phyloP scores from a whole-genome alignment of 2,888 invertebrate genomes.

The Mimas tiliae region DNA sequence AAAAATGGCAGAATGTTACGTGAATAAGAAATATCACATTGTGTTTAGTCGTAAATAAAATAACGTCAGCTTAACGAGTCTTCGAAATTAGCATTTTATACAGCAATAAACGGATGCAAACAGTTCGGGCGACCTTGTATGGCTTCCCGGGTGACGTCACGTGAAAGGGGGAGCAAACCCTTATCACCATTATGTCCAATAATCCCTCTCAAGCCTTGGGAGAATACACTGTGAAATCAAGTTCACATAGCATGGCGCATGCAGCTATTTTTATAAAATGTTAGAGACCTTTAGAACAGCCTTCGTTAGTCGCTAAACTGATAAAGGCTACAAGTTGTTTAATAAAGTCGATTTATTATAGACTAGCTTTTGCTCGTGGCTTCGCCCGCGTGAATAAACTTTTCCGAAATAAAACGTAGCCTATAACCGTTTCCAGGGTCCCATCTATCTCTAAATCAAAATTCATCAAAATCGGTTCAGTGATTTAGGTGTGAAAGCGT shows the following conservation, averaged over 20 bases:
- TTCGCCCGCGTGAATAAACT: too few species aligned
- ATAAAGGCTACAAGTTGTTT: neutral
- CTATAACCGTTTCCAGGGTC: too few species aligned
- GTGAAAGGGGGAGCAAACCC: slow-evolving; percentile 40
- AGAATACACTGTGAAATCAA: slow-evolving; percentile 16
- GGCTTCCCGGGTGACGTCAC: slow-evolving; percentile 44
- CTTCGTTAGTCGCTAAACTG: neutral
- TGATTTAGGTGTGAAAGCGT: too few species aligned
- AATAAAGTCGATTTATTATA: neutral
- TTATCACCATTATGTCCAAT: slow-evolving; percentile 35
- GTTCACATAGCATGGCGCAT: slow-evolving; percentile 1
- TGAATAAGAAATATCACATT: neutral
- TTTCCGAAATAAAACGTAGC: too few species aligned
- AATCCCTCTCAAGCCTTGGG: slow-evolving; percentile 9
- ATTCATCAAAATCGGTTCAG: too few species aligned
- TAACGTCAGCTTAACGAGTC: slow-evolving; percentile 7
- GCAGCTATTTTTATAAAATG: slow-evolving; percentile 12
- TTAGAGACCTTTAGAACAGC: neutral
- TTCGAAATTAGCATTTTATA: slow-evolving; percentile 30
- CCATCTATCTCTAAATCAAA: too few species aligned
- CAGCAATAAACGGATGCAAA: slow-evolving; percentile 40
- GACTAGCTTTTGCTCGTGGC: too few species aligned
- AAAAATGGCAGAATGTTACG: neutral
- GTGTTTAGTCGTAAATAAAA: neutral
- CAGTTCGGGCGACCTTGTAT: slow-evolving; percentile 41